Percentiles rank a stretch among this genome's conserved stretches.
Conservation (phyloP, 1,140 invertebrate species). For the Drosophila saltans region DNA sequence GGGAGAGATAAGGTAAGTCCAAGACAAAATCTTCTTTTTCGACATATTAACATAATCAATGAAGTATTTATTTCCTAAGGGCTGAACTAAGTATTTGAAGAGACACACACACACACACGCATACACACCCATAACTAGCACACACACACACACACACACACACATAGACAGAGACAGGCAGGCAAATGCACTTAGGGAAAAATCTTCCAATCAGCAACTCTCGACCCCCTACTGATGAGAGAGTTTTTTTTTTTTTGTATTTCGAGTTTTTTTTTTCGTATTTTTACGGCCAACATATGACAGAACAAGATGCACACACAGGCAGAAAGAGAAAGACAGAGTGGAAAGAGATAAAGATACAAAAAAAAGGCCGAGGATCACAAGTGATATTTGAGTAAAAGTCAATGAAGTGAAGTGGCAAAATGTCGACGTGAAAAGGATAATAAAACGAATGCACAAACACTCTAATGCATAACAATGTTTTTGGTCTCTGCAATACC, state of each 20-base stretch:
- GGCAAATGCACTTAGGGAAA: constrained; percentile 75
- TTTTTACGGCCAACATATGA: constrained; percentile 21
- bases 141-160: constrained; percentile 31
- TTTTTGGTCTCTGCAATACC: not conserved
- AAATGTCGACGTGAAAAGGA: constrained; percentile 59
- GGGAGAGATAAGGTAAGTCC: constrained; percentile 35
- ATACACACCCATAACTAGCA: constrained; percentile 1
- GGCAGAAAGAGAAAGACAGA: not conserved
- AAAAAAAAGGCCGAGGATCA: constrained; percentile 1
- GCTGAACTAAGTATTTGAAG: constrained; percentile 48
- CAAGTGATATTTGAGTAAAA: constrained; percentile 63
- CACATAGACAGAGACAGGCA: constrained; percentile 35
- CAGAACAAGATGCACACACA: constrained; percentile 7
- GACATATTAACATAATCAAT: constrained; percentile 75
- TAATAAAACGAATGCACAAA: constrained; percentile 27
- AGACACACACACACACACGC: constrained; percentile 29
- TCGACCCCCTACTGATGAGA: constrained; percentile 76
- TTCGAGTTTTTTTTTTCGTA: constrained; percentile 16
- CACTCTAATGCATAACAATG: constrained; percentile 37
- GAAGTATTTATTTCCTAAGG: constrained; percentile 46
- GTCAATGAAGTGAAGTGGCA: constrained; percentile 57
- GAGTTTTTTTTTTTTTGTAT: constrained; percentile 30
- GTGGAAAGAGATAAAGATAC: not conserved
- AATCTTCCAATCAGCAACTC: constrained; percentile 66
- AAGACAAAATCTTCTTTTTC: constrained; percentile 39